These are phyloP conservation scores for Strigamia crassipes DNA, from an alignment of 2,888 invertebrate species.

Conservation along the genomic window DNA sequence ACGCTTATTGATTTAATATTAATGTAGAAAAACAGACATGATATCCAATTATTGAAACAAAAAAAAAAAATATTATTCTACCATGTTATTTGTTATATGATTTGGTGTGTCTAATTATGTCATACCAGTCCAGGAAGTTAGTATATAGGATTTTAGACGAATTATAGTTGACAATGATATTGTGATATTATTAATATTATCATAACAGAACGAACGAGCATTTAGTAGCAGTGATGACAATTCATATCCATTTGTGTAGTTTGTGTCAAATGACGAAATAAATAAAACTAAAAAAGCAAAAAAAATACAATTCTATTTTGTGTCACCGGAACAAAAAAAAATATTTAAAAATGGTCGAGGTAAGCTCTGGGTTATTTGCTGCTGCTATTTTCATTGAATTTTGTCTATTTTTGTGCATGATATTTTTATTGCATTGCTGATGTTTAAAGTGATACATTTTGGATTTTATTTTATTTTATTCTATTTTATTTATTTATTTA, in stretches of 20 bases:
- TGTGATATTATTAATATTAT: slow-evolving; percentile 40
- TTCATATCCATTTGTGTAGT: slow-evolving; percentile 42
- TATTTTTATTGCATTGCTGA: neutral
- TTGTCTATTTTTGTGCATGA: slow-evolving; percentile 20
- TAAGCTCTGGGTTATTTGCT: slow-evolving; percentile 14
- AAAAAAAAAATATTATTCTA: slow-evolving; percentile 28
- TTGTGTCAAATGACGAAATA: slow-evolving; percentile 38
- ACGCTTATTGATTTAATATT: slow-evolving; percentile 42
- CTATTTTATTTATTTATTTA: neutral
- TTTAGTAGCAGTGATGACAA: slow-evolving; percentile 42
- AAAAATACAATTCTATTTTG: neutral
- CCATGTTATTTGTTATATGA: slow-evolving; percentile 37
- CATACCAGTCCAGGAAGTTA: slow-evolving; percentile 38
- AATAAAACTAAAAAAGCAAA: neutral
- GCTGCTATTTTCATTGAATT: neutral
- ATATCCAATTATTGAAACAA: slow-evolving; percentile 28
- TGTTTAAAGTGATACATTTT: neutral
- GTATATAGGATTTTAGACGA: slow-evolving; percentile 27
- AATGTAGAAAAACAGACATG: slow-evolving; percentile 33
- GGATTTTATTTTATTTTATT: neutral
- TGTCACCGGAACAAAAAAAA: neutral
- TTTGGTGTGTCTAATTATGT: slow-evolving; percentile 40
- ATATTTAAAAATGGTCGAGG: neutral
- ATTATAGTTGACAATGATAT: slow-evolving; percentile 40
- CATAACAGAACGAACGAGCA: slow-evolving; percentile 20